phyloP scores from a whole-genome alignment of 2,888 invertebrate species.

The Drosophila cognata region DNA sequence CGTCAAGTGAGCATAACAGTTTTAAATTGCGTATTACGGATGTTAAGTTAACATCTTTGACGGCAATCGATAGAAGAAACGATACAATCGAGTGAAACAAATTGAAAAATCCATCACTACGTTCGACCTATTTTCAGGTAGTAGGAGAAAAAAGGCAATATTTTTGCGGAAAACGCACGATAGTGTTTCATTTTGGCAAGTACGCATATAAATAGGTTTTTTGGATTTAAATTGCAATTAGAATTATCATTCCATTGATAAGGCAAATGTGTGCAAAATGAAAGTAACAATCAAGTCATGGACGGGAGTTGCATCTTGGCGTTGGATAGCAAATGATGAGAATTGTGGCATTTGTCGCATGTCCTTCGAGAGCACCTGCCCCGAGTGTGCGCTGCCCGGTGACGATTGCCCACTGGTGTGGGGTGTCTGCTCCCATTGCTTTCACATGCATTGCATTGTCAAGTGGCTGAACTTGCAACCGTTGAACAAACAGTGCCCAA shows the following conservation, averaged over 20 bases:
- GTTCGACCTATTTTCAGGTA: conserved; percentile 73
- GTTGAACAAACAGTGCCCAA: conserved; percentile 94
- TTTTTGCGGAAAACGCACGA: conserved; percentile 57
- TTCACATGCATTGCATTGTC: conserved; percentile 99
- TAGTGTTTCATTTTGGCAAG: conserved; percentile 15
- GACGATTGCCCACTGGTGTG: conserved; percentile 99
- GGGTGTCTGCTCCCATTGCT: conserved; percentile 99
- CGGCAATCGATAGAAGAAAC: conserved; percentile 11
- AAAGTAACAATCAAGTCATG: conserved; percentile 87
- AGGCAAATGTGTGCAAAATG: conserved; percentile 81
- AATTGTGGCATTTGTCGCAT: conserved; percentile 99
- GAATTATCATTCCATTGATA: conserved; percentile 40
- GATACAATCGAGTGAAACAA: conserved; percentile 21
- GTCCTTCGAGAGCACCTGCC: conserved; percentile 99
- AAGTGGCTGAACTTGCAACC: conserved; percentile 99
- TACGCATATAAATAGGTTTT: conserved; percentile 17
- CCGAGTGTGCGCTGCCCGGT: conserved; percentile 98
- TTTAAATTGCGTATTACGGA: conserved; percentile 2
- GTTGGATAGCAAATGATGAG: conserved; percentile 99
- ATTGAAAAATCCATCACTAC: conserved; percentile 50
- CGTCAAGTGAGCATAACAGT: not conserved
- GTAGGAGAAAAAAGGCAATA: conserved; percentile 65
- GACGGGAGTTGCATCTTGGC: conserved; percentile 99
- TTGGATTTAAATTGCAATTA: conserved; percentile 24
- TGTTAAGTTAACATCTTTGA: conserved; percentile 23